These are phyloP conservation scores for Phaethornis superciliosus DNA, from an alignment of 2,113 vertebrate species.

Conservation along the genomic window DNA sequence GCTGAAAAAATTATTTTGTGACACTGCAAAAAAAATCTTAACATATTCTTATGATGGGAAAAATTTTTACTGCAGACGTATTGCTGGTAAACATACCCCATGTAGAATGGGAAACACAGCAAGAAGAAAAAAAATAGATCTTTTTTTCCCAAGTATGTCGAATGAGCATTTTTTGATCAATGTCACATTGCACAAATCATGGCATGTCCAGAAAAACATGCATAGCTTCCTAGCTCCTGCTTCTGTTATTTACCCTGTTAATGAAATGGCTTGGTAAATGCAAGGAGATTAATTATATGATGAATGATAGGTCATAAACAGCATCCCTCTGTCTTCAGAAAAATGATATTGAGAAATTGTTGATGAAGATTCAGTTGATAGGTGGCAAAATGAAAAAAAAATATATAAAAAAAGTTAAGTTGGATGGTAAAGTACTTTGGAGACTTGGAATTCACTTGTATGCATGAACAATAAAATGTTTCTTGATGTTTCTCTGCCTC, in stretches of 20 bases:
- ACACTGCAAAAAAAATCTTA: neutral
- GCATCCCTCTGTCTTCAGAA: neutral
- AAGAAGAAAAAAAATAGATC: neutral
- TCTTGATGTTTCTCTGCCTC: conserved; percentile 51
- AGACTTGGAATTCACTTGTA: neutral
- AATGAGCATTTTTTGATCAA: neutral
- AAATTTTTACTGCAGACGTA: neutral
- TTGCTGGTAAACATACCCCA: neutral
- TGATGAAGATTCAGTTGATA: conserved; percentile 47
- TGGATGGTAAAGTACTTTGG: conserved; percentile 18
- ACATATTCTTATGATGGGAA: neutral
- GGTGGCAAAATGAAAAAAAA: neutral
- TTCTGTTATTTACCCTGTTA: neutral
- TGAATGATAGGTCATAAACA: neutral
- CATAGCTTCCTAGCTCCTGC: neutral
- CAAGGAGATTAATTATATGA: conserved; percentile 6
- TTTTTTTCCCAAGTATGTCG: neutral
- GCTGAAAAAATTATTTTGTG: neutral
- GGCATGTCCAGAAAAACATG: neutral
- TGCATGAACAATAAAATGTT: conserved; percentile 30
- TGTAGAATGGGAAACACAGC: neutral
- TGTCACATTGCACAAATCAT: neutral
- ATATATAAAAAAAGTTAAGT: conserved; percentile 1
- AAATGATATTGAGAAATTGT: neutral
- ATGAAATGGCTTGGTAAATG: conserved; percentile 4